Conservation (phyloP, 1,140 invertebrate species). For the Zaprionus nigranus region DNA sequence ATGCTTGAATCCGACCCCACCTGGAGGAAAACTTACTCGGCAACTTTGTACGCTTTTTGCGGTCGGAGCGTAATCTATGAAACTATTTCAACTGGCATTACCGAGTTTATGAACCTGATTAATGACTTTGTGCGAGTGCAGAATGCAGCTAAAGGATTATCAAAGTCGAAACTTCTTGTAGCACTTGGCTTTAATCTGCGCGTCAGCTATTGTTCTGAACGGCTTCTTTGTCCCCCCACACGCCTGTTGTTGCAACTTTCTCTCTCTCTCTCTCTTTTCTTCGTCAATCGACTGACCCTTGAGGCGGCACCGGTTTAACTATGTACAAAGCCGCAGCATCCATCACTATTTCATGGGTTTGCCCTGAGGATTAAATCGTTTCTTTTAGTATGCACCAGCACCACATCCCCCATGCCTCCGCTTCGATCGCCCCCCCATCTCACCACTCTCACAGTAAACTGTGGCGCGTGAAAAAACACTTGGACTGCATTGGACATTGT, state of each 20-base stretch:
- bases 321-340: slow-evolving; percentile 62
- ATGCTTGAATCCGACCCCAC: neutral
- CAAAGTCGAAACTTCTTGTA: slow-evolving; percentile 14
- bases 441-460: slow-evolving; percentile 44
- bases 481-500: slow-evolving; percentile 80
- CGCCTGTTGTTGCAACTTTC: neutral
- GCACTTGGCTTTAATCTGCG: slow-evolving; percentile 17
- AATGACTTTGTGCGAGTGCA: slow-evolving; percentile 29
- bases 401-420: slow-evolving; percentile 11
- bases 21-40: neutral
- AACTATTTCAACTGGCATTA: slow-evolving; percentile 27
- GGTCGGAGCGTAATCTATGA: slow-evolving; percentile 13
- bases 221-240: neutral
- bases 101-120: slow-evolving; percentile 25
- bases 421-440: neutral
- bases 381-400: slow-evolving; percentile 57
- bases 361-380: slow-evolving; percentile 62
- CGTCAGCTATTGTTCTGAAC: slow-evolving; percentile 25
- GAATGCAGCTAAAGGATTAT: slow-evolving; percentile 30
- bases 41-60: slow-evolving; percentile 19
- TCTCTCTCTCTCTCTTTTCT: neutral
- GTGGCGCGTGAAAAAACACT: slow-evolving; percentile 68
- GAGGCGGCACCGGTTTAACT: slow-evolving; percentile 42
- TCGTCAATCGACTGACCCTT: slow-evolving; percentile 41
- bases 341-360: slow-evolving; percentile 74